These are phyloP conservation scores for Nomada hirtipes DNA, from an alignment of 2,888 invertebrate species.

Conservation along the genomic window DNA sequence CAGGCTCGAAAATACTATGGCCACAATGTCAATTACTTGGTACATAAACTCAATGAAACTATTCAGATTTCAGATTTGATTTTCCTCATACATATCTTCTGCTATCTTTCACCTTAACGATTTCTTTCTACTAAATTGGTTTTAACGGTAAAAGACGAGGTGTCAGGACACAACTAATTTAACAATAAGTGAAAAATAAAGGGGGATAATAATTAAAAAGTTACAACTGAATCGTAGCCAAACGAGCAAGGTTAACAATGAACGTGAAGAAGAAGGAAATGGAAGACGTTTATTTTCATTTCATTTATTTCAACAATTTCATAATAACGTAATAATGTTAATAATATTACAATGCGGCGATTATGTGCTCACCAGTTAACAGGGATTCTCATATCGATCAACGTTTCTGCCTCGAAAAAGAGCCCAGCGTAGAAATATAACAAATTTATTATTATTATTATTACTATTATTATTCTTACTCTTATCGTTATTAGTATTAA, in stretches of 20 bases:
- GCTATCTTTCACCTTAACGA: no score
- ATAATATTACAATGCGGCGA: constrained; percentile 84
- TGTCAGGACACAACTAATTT: no score
- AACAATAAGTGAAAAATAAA: no score
- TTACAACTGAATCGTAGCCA: not conserved
- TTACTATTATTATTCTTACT: constrained; percentile 57
- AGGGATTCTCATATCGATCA: constrained; percentile 84
- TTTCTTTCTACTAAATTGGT: no score
- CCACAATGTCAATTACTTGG: no score
- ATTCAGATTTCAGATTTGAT: no score
- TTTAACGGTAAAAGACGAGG: no score
- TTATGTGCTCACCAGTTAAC: constrained; percentile 84
- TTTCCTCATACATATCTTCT: no score
- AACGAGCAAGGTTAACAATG: constrained; percentile 13
- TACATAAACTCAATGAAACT: no score
- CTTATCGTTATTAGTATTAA: constrained; percentile 61
- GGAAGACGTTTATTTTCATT: constrained; percentile 81
- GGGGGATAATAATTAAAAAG: no score
- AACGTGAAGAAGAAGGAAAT: constrained; percentile 69
- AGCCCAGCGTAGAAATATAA: constrained; percentile 84
- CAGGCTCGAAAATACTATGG: not conserved
- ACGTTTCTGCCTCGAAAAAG: constrained; percentile 82
- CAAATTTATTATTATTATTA: constrained; percentile 79
- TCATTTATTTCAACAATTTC: constrained; percentile 85
- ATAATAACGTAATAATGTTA: constrained; percentile 84